phyloP scores from a whole-genome alignment of 2,888 invertebrate genomes.

The Patella depressa region DNA sequence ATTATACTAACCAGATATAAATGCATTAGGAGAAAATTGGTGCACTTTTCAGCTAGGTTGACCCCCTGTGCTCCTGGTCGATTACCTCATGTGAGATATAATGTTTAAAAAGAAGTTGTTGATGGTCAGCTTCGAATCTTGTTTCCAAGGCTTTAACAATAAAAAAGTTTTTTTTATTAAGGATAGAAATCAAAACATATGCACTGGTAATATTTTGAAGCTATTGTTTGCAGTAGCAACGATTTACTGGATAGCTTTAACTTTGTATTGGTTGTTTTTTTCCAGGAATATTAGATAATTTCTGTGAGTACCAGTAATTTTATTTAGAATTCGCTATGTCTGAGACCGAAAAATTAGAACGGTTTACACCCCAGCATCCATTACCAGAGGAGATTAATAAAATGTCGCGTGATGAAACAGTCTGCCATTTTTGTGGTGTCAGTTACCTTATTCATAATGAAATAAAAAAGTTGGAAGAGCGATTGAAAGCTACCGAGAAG shows the following conservation, averaged over 20 bases:
- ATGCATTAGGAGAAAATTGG: no score
- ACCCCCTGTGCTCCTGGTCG: no score
- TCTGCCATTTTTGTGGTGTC: constrained; percentile 70
- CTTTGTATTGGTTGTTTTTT: not conserved
- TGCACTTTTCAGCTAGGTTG: no score
- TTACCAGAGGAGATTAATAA: constrained; percentile 68
- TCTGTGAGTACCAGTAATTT: constrained; percentile 13
- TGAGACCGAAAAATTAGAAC: constrained; percentile 20
- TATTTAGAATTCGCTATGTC: not conserved
- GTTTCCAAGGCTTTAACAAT: no score
- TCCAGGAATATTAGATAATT: constrained; percentile 1
- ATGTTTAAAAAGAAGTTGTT: no score
- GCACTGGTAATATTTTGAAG: no score
- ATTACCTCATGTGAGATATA: no score
- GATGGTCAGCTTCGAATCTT: no score
- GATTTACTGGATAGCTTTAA: not conserved
- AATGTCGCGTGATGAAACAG: constrained; percentile 68
- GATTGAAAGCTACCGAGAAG: constrained; percentile 54
- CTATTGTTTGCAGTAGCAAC: no score
- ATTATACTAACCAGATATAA: no score
- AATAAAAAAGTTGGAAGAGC: constrained; percentile 69
- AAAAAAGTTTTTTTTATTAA: no score
- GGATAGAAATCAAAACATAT: no score
- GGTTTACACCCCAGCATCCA: constrained; percentile 64
- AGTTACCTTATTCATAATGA: constrained; percentile 72